Evolutionary conservation across 2,797 vertebrate genomes (phyloP).

Genomic region (Alauda arvensis): DNA sequence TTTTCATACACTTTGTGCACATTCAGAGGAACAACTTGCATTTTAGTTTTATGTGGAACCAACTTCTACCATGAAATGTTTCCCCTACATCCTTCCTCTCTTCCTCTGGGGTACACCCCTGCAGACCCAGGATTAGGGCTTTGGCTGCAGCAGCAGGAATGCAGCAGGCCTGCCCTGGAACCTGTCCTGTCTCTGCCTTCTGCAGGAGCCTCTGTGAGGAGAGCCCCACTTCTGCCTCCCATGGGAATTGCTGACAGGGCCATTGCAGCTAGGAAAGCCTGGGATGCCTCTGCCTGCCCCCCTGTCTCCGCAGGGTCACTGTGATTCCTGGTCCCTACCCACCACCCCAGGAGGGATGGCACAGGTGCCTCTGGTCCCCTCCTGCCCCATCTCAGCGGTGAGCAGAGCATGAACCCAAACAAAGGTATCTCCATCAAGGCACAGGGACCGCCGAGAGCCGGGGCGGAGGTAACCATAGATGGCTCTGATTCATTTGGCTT

Average conservation of each 20-base stretch:
- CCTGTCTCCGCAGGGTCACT: neutral
- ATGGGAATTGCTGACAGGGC: fast-evolving
- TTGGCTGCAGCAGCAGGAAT: neutral
- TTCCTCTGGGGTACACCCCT: neutral
- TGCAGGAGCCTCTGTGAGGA: neutral
- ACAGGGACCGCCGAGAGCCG: neutral
- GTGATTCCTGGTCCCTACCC: neutral
- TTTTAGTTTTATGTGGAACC: constrained; percentile 8
- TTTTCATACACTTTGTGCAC: neutral
- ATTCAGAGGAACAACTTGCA: neutral
- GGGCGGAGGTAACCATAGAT: neutral
- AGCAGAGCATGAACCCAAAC: neutral
- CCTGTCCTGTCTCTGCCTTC: neutral
- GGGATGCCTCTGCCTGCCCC: neutral
- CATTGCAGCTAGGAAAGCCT: neutral
- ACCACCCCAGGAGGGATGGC: neutral
- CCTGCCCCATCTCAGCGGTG: neutral
- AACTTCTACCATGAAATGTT: neutral
- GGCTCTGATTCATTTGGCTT: constrained; percentile 57
- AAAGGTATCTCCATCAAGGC: neutral
- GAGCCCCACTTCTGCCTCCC: neutral
- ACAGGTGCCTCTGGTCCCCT: neutral
- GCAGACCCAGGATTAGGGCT: neutral
- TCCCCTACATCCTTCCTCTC: neutral
- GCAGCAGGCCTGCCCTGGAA: neutral